Conservation (phyloP, 2,113 vertebrate genomes). For the Channa maculata region DNA sequence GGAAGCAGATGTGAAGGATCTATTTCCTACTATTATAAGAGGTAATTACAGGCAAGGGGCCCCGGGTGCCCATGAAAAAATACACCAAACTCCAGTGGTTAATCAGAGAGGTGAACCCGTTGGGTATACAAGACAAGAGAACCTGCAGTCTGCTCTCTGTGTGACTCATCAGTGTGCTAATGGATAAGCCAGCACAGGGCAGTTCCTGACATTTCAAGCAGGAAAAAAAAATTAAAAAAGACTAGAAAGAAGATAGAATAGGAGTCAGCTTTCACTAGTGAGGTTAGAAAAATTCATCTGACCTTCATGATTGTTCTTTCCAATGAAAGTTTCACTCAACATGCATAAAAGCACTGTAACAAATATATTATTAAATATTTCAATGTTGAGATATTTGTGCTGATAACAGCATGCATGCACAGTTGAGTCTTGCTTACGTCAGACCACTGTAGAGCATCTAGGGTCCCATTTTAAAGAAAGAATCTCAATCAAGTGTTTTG, state of each 20-base stretch:
- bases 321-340: too few species aligned
- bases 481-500: too few species aligned
- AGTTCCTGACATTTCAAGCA: constrained; percentile 60
- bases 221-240: constrained; percentile 20
- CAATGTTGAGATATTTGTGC: too few species aligned
- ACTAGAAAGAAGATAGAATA: constrained; percentile 51
- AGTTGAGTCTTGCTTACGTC: too few species aligned
- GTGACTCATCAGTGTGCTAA: constrained; percentile 57
- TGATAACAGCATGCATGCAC: too few species aligned
- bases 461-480: too few species aligned
- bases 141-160: constrained; percentile 29
- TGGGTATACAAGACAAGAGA: constrained; percentile 34
- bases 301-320: constrained; percentile 7
- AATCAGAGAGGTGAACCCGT: constrained; percentile 41
- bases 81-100: constrained; percentile 41
- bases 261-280: constrained; percentile 57
- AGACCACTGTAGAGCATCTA: too few species aligned
- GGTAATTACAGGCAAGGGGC: constrained; percentile 78
- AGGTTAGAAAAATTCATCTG: constrained; percentile 32
- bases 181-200: constrained; percentile 67
- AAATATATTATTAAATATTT: too few species aligned
- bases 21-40: constrained; percentile 80
- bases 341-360: too few species aligned
- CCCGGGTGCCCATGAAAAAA: constrained; percentile 70
- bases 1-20: constrained; percentile 82